phyloP scores from a whole-genome alignment of 2,888 invertebrate genomes.

The Aproaerema taeniolella region DNA sequence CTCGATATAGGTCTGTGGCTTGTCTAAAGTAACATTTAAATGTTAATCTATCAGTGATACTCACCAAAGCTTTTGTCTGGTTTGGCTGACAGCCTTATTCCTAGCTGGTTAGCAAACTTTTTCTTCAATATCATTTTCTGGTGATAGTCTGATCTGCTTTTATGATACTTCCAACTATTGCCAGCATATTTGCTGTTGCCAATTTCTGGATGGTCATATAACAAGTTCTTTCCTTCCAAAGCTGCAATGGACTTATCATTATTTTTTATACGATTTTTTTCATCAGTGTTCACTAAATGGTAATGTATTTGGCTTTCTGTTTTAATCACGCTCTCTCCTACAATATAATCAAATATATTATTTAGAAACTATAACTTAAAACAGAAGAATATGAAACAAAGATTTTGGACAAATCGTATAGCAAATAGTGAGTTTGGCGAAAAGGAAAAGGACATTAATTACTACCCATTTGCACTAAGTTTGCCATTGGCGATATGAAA shows the following conservation, averaged over 20 bases:
- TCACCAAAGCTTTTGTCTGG: conserved; percentile 48
- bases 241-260: conserved; percentile 66
- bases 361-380: too few relatives aligned
- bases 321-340: conserved; percentile 42
- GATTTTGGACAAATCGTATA: too few relatives aligned
- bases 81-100: conserved; percentile 34
- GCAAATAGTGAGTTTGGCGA: too few relatives aligned
- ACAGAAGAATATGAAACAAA: too few relatives aligned
- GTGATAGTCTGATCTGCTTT: conserved; percentile 38
- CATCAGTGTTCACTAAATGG: conserved; percentile 43
- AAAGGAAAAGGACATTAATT: too few relatives aligned
- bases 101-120: conserved; percentile 50
- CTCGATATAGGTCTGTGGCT: too few relatives aligned
- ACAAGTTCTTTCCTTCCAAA: conserved; percentile 55
- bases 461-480: too few relatives aligned
- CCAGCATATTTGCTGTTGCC: conserved; percentile 39
- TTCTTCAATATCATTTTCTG: conserved; percentile 51
- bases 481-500: too few relatives aligned
- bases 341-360: too few relatives aligned
- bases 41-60: too few relatives aligned
- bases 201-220: conserved; percentile 42
- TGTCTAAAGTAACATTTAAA: too few relatives aligned
- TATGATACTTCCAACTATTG: conserved; percentile 53
- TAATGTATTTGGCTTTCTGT: conserved; percentile 45
- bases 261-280: conserved; percentile 58